Base-by-base conservation (phyloP, 2,888 invertebrate genomes). In the Crematogaster levior region DNA sequence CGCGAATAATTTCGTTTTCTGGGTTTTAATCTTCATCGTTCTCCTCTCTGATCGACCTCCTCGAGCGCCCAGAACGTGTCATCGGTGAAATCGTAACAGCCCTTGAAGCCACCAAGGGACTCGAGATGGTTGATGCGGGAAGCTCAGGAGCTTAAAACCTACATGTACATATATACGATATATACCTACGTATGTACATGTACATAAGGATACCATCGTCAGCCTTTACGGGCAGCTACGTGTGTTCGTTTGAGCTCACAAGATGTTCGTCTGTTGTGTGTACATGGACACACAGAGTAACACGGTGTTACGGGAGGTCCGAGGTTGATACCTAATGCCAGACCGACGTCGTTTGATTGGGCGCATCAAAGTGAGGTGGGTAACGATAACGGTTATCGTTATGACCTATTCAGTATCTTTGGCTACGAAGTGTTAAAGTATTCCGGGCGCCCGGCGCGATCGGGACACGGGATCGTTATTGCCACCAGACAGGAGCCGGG, bases 341-440 rank as follows among this genome's bases (percentile, higher is more conserved):
- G 65, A 77, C 75, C 80, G 84, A 84, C 81, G 83, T 60, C 86
- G 84, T 92, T 90, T 89, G 90, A 91, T 91, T 88, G 91, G 89
- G 85, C 85, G 86, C 90, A 91, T 92, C 89, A 86, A 73, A 58
- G 46, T 84, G 53, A 84, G 86, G 84, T 85, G 80, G 87, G 83
- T 90, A 92, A 92, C 92, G 92, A 90, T 92, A 92, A 92, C 90
- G 86, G 88, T 92, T 90, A 88, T 89, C 89, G 91, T 91, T 91
- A 91, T 87, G 79, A 88, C 85, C 90, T 88, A 90, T 89, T 91
- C 91, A 82, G 86, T 90, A 83, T 77, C 82, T 82, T 84, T 68
- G 65, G 77, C 85, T 83, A 77, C 85, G 68, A 87, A 86, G 83
- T 85, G 90, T 90, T 88, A 82, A 79, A 82, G 81, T 86, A 86